Conservation (phyloP, 2,797 vertebrate genomes). For the Danio aesculapii region DNA sequence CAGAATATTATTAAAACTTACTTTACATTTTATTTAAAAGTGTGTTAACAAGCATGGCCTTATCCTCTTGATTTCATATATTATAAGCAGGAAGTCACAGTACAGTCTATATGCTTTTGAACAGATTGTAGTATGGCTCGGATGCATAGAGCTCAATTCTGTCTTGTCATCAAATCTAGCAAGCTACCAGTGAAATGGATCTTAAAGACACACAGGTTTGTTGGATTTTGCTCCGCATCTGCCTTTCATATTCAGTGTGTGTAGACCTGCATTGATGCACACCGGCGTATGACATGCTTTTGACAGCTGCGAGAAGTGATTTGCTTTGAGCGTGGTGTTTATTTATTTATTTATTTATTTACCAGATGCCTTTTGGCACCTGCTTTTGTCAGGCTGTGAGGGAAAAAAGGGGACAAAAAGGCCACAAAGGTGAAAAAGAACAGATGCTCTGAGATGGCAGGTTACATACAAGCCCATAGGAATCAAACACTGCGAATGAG, state of each 20-base stretch:
- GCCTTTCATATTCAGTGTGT: slow-evolving; percentile 40
- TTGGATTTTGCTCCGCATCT: slow-evolving; percentile 40
- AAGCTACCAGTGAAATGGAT: background rate
- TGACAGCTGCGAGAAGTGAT: slow-evolving; percentile 52
- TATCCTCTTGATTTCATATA: too few species aligned
- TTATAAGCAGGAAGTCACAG: background rate
- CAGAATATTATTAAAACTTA: too few species aligned
- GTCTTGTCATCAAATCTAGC: slow-evolving; percentile 9
- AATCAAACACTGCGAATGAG: background rate
- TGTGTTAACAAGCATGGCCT: too few species aligned
- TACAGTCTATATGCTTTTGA: background rate
- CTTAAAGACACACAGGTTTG: slow-evolving; percentile 33
- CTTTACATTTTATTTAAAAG: too few species aligned
- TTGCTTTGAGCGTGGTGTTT: slow-evolving; percentile 50
- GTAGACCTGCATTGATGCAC: slow-evolving; percentile 42
- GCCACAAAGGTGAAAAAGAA: slow-evolving; percentile 9
- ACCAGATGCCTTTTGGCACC: slow-evolving; percentile 43
- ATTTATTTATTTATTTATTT: slow-evolving; percentile 45
- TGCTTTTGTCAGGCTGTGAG: slow-evolving; percentile 42
- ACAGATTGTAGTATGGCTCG: background rate
- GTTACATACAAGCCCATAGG: background rate
- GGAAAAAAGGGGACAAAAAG: background rate
- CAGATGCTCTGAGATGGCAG: slow-evolving; percentile 1
- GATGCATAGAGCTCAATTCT: background rate
- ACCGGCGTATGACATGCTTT: slow-evolving; percentile 41